Evolutionary conservation across 2,797 vertebrate genomes (phyloP).

Genomic region (Gadopsis marmoratus): DNA sequence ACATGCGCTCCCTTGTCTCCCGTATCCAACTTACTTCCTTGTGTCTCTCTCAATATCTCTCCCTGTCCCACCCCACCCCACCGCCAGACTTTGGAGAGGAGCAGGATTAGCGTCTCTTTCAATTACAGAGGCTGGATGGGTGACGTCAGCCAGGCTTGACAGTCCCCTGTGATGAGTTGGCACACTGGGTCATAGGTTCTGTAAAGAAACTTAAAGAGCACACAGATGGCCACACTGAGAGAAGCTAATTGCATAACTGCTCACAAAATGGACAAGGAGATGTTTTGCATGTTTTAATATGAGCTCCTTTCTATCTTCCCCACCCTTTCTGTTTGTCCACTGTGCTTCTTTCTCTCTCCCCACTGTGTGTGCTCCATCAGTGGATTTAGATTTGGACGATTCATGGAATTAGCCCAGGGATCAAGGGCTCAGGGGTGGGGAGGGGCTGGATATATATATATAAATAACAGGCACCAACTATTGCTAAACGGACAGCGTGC

Average conservation of each 20-base stretch:
- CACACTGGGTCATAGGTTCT: constrained; percentile 58
- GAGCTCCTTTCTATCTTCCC: not conserved
- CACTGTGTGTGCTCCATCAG: constrained; percentile 63
- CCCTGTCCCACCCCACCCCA: constrained; percentile 83
- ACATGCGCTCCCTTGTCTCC: constrained; percentile 35
- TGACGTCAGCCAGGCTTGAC: constrained; percentile 82
- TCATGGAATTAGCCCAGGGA: constrained; percentile 84
- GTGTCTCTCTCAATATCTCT: constrained; percentile 74
- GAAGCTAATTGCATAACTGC: not conserved
- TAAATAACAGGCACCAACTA: constrained; percentile 66
- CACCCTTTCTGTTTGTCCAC: constrained; percentile 9
- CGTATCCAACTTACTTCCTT: constrained; percentile 68
- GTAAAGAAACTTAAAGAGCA: constrained; percentile 45
- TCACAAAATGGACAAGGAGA: constrained; percentile 11
- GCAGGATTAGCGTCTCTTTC: constrained; percentile 87
- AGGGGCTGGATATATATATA: constrained; percentile 50
- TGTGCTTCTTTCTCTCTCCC: constrained; percentile 18
- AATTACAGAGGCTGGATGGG: constrained; percentile 78
- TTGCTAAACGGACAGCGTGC: constrained; percentile 64
- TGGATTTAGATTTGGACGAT: constrained; percentile 85
- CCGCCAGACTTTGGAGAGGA: constrained; percentile 92
- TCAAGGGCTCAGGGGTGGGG: constrained; percentile 78
- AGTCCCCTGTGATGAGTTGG: constrained; percentile 70
- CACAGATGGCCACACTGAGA: constrained; percentile 15
- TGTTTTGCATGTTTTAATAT: constrained; percentile 19